Evolutionary conservation across 2,113 vertebrate species (phyloP).

Genomic region (Passer domesticus): DNA sequence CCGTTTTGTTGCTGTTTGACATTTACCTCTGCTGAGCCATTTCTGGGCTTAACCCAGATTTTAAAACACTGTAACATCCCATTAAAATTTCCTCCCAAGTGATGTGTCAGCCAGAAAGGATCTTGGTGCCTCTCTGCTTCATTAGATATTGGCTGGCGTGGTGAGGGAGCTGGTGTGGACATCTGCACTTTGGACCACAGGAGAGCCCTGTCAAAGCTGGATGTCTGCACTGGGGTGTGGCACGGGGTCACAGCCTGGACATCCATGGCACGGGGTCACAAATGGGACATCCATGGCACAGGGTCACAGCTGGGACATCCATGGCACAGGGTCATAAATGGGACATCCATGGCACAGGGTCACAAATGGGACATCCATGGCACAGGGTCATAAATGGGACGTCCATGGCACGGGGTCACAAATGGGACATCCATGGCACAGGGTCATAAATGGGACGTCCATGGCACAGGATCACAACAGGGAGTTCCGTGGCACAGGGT

Average conservation of each 20-base stretch:
- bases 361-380: background rate
- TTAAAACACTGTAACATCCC: background rate
- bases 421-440: too few relatives aligned
- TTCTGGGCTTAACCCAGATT: constrained; percentile 45
- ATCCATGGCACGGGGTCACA: background rate
- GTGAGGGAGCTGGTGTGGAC: rapidly evolving
- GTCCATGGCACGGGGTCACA: background rate
- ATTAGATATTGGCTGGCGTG: rapidly evolving
- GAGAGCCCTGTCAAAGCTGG: background rate
- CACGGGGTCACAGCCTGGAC: background rate
- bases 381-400: too few relatives aligned
- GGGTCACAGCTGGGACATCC: background rate
- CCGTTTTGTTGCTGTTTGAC: background rate
- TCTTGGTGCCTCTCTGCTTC: background rate
- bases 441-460: too few relatives aligned
- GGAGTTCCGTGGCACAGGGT: too few relatives aligned
- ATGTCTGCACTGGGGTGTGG: background rate
- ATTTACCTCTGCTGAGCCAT: background rate
- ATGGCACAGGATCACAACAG: background rate
- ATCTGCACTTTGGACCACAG: rapidly evolving
- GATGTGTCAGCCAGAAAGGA: rapidly evolving
- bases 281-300: background rate
- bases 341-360: background rate
- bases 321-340: rapidly evolving
- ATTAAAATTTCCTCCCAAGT: background rate